These are phyloP conservation scores for Salvator merianae DNA, from an alignment of 2,113 vertebrate species.

Conservation along the genomic window DNA sequence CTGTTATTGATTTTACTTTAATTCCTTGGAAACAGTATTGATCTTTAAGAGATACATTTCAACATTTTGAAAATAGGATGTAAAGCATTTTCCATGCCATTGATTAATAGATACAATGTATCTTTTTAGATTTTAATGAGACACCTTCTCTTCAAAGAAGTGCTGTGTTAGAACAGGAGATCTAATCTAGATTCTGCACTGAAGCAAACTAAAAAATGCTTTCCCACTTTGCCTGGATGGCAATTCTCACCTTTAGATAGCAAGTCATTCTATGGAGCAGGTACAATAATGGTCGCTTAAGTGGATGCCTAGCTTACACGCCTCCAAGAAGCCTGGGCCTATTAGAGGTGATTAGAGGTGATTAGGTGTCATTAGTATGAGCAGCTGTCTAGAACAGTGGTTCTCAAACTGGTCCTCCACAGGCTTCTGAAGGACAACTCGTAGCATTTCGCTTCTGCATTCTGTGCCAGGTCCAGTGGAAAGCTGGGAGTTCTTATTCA, in stretches of 20 bases:
- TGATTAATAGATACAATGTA: constrained; percentile 73
- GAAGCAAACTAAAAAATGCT: constrained; percentile 4
- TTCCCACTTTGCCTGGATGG: neutral
- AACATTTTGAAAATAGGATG: constrained; percentile 53
- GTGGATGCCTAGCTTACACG: neutral
- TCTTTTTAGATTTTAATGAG: constrained; percentile 76
- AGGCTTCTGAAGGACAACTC: neutral
- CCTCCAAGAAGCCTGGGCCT: neutral
- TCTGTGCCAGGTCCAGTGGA: too few relatives aligned
- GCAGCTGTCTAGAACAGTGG: neutral
- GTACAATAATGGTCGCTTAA: neutral
- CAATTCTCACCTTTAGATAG: constrained; percentile 40
- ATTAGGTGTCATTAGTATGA: neutral
- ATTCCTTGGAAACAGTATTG: constrained; percentile 79
- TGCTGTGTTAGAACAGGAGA: constrained; percentile 51
- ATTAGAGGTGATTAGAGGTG: constrained; percentile 20
- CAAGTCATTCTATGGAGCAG: constrained; percentile 36
- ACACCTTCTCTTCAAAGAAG: constrained; percentile 57
- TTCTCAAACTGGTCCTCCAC: neutral
- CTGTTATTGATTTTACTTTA: constrained; percentile 78
- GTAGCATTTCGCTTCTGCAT: too few relatives aligned
- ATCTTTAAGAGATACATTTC: constrained; percentile 71
- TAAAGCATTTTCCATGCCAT: constrained; percentile 66
- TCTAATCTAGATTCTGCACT: constrained; percentile 49
- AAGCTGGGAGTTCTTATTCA: too few relatives aligned